Conservation (phyloP, 2,888 invertebrate species). For the Cacoxenus indagator region DNA sequence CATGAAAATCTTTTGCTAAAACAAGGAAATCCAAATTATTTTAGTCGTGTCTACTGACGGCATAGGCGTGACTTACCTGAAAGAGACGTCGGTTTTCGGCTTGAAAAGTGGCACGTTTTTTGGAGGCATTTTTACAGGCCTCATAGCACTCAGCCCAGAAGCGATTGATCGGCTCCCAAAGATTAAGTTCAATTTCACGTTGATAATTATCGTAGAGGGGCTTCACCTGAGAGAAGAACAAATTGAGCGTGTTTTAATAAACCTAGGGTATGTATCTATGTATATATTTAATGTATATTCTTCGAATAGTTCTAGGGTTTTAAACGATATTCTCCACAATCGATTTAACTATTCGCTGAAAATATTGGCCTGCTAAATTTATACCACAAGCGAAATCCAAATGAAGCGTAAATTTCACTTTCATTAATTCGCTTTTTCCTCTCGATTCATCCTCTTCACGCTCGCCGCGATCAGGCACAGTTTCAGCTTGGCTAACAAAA, state of each 20-base stretch:
- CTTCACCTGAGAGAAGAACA: constrained; percentile 69
- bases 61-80: constrained; percentile 63
- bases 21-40: background rate
- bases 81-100: constrained; percentile 74
- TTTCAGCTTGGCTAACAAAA: constrained; percentile 32
- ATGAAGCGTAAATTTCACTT: background rate
- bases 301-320: background rate
- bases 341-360: background rate
- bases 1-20: constrained; percentile 72
- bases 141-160: constrained; percentile 77
- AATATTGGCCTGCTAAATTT: background rate
- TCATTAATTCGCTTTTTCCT: background rate
- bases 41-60: constrained; percentile 18
- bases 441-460: background rate
- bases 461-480: background rate
- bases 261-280: background rate
- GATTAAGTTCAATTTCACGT: constrained; percentile 72
- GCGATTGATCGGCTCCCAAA: constrained; percentile 73
- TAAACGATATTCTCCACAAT: constrained; percentile 4
- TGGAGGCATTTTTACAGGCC: constrained; percentile 74
- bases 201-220: constrained; percentile 74
- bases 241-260: background rate
- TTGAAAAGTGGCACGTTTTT: constrained; percentile 73
- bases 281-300: background rate
- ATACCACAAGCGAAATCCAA: background rate